Evolutionary conservation across 2,888 invertebrate genomes (phyloP).

Genomic region (Kryphioiulus occultus): DNA sequence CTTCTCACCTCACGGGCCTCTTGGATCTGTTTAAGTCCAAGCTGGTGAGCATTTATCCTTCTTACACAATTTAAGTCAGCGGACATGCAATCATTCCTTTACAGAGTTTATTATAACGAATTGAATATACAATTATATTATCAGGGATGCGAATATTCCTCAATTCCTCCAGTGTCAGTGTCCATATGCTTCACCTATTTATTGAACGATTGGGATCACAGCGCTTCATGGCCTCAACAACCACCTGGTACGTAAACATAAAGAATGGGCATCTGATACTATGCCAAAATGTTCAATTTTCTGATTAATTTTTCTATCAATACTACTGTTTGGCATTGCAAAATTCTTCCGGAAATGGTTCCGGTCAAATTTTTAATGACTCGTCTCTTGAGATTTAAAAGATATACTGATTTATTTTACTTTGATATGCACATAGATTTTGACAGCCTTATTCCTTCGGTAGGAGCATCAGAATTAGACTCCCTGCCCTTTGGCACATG

Average conservation of each 20-base stretch:
- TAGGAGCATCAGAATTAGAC: constrained; percentile 66
- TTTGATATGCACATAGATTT: constrained; percentile 61
- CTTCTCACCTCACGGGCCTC: constrained; percentile 78
- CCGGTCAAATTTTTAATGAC: too few relatives aligned
- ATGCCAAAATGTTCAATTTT: too few relatives aligned
- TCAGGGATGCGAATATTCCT: constrained; percentile 63
- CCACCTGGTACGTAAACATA: constrained; percentile 59
- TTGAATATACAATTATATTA: too few relatives aligned
- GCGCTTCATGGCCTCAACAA: constrained; percentile 61
- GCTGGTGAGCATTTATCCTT: constrained; percentile 65
- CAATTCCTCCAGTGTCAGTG: constrained; percentile 70
- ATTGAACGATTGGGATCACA: constrained; percentile 63
- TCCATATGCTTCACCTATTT: constrained; percentile 80
- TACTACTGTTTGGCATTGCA: too few relatives aligned
- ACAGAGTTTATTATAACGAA: not conserved
- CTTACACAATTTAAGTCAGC: not conserved
- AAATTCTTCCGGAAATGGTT: too few relatives aligned
- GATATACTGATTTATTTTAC: not conserved
- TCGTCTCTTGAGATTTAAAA: too few relatives aligned
- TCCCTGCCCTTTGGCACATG: constrained; percentile 84
- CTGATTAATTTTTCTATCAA: too few relatives aligned
- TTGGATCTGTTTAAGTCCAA: constrained; percentile 88
- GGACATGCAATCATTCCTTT: not conserved
- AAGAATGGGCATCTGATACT: too few relatives aligned
- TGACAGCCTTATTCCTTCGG: constrained; percentile 68